Evolutionary conservation across 1,140 invertebrate species (phyloP), one percentile per base, ranked within the genome.

Genomic region (Muscidifurax raptorellus): DNA sequence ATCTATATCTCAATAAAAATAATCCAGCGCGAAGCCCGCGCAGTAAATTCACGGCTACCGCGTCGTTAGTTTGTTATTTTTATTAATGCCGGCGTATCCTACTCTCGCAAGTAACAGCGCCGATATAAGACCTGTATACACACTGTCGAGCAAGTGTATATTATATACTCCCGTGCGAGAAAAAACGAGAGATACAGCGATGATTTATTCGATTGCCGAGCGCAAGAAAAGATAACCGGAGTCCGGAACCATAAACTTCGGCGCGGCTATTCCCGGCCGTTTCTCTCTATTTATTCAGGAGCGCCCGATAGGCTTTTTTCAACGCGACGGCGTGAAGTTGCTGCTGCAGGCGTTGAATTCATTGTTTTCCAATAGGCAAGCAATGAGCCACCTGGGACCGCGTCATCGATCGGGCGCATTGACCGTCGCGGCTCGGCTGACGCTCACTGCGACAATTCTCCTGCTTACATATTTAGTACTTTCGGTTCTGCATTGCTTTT

Each of bases 351-450:
- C 72, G 74, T 66, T 36, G 85, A 84, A 88, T 89, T 88, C 87
- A 90, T 90, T 88, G 89, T 89, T 89, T 89, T 90, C 87, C 89
- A 82, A 89, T 89, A 88, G 59, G 28, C 83, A 64, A 78, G 80
- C 76, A 86, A 87, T 84, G 75, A 66, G 83, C 85, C 88, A 88
- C 82, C 87, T 87, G 85, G 87, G 86, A 78, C 22, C 15, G 18
- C 84, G 80, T 87, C 85, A 87, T 86, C 84, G 87, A 89, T 87
- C 75, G 81, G 66, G 75, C 18, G 79, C 78, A 84, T 87, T 81
- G 85, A 87, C 77, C 86, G 30, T 5, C 25, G 28, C 66, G 22
- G 0, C 12, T 69, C 27, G 12, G 25, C 10, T 69, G 66, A 18
- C 12, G 28, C 25, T 28, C 4, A 28, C 28, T 69, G 28, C 27